phyloP scores from a whole-genome alignment of 2,113 vertebrate genomes.

The Rutilus rutilus region DNA sequence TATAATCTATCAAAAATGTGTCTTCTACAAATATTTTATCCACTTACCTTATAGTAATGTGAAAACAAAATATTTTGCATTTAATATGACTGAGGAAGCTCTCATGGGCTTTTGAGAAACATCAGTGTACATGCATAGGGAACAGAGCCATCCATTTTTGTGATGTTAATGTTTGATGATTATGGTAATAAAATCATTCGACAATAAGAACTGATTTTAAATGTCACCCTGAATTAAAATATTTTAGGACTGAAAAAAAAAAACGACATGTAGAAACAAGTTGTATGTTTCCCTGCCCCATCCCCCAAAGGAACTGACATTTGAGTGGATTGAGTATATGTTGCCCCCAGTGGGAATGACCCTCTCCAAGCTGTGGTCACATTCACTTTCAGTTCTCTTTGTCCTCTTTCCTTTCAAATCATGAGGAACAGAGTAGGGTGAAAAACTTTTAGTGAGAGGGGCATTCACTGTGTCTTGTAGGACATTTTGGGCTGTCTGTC shows the following conservation, averaged over 20 bases:
- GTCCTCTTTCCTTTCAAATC: constrained; percentile 37
- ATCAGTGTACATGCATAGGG: not conserved
- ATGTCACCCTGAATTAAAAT: not conserved
- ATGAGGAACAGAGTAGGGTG: not conserved
- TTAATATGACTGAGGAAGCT: not conserved
- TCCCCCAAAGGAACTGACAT: constrained; percentile 5
- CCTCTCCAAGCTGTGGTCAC: constrained; percentile 15
- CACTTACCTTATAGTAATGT: too few relatives aligned
- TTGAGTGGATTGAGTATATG: constrained; percentile 57
- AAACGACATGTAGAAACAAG: constrained; percentile 20
- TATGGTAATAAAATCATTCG: not conserved
- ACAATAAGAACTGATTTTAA: not conserved
- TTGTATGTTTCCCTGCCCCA: not conserved
- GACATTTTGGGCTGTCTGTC: constrained; percentile 24
- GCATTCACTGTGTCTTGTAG: not conserved
- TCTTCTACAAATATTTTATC: not conserved
- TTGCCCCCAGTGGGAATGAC: constrained; percentile 5
- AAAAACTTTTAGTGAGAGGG: not conserved
- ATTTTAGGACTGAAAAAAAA: not conserved
- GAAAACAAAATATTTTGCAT: not conserved
- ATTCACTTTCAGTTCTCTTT: not conserved
- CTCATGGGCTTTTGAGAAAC: not conserved
- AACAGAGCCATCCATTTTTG: not conserved
- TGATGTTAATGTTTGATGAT: not conserved
- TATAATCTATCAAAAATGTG: not conserved